Evolutionary conservation across 2,888 invertebrate genomes (phyloP).

Genomic region (Beris chalybata): DNA sequence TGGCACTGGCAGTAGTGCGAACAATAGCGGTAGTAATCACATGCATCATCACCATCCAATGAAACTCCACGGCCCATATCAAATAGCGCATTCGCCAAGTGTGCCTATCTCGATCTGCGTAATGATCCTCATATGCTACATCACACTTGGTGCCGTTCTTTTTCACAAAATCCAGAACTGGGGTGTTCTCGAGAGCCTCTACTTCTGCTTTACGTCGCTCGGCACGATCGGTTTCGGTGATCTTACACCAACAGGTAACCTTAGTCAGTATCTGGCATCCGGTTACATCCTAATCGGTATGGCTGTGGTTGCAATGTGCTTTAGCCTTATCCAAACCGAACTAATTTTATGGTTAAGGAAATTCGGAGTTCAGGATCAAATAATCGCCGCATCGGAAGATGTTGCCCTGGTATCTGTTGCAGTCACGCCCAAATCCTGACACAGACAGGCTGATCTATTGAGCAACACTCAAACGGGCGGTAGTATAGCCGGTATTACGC

Average conservation of each 20-base stretch:
- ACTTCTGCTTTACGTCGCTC: slow-evolving; percentile 76
- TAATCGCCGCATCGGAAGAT: slow-evolving; percentile 58
- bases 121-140: slow-evolving; percentile 81
- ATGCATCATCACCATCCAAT: slow-evolving; percentile 40
- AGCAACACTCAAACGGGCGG: slow-evolving; percentile 50
- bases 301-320: slow-evolving; percentile 85
- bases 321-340: slow-evolving; percentile 82
- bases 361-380: slow-evolving; percentile 54
- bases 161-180: slow-evolving; percentile 91
- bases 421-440: slow-evolving; percentile 63
- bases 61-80: slow-evolving; percentile 39
- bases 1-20: slow-evolving; percentile 45
- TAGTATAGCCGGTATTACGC: slow-evolving; percentile 55
- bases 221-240: slow-evolving; percentile 86
- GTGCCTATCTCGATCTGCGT: slow-evolving; percentile 89
- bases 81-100: slow-evolving; percentile 51
- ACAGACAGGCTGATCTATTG: slow-evolving; percentile 56
- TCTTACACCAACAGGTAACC: slow-evolving; percentile 68
- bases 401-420: slow-evolving; percentile 59
- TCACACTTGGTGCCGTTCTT: slow-evolving; percentile 84
- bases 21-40: slow-evolving; percentile 43
- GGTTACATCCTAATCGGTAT: slow-evolving; percentile 82
- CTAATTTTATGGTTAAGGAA: slow-evolving; percentile 58
- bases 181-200: slow-evolving; percentile 85
- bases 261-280: slow-evolving; percentile 76